Evolutionary conservation across 2,113 vertebrate species (phyloP).

Genomic region (Serinus canaria): DNA sequence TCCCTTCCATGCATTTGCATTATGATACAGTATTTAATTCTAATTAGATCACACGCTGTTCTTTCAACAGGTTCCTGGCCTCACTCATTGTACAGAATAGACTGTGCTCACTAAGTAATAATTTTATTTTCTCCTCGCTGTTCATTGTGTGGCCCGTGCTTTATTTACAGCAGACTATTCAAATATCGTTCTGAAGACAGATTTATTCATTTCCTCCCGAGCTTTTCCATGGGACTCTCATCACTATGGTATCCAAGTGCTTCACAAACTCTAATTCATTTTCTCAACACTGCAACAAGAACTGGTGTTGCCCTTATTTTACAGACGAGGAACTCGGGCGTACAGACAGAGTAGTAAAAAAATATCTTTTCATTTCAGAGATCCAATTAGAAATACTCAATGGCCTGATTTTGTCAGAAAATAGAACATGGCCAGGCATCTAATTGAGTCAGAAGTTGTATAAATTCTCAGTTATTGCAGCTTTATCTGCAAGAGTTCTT

Average conservation of each 20-base stretch:
- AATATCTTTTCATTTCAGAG: background rate
- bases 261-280: slow-evolving; percentile 23
- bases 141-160: background rate
- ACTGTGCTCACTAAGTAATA: background rate
- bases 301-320: background rate
- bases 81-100: background rate
- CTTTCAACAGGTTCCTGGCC: background rate
- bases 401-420: slow-evolving; percentile 23
- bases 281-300: background rate
- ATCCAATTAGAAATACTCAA: background rate
- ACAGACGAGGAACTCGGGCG: background rate
- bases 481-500: background rate
- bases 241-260: slow-evolving; percentile 38
- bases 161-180: slow-evolving; percentile 51
- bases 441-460: background rate
- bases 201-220: slow-evolving; percentile 53
- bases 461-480: background rate
- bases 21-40: background rate
- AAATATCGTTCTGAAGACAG: slow-evolving; percentile 53
- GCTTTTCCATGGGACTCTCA: slow-evolving; percentile 29
- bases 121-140: slow-evolving; percentile 15
- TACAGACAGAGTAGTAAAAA: background rate
- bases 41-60: background rate
- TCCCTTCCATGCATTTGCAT: background rate
- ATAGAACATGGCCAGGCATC: background rate